Evolutionary conservation across 2,888 invertebrate species (phyloP), one percentile per base, ranked within the genome.

Genomic region (Lycaena phlaeas): DNA sequence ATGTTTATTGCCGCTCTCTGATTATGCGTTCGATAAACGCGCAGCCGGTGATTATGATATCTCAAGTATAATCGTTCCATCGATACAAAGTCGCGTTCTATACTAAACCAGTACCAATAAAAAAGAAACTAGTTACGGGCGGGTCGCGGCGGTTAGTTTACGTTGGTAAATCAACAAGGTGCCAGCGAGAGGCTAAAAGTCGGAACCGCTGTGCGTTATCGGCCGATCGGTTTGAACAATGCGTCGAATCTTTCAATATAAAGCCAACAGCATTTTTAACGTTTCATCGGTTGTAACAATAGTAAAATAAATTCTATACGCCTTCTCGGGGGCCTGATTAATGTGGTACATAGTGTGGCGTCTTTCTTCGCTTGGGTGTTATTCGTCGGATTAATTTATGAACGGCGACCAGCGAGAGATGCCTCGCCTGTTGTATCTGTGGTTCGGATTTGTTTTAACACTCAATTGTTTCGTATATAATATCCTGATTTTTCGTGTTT

Each of bases 11-110:
- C 77, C 67, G 66, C 63, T 60, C 74, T 69, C 68, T 70, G 81
- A 84, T 84, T 79, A 81, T 75, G 66, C 59, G 69, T 71, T 78
- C 76, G 81, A 82, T 84, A 82, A 79, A 84, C 77, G 71, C 73
- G 57, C 69, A 78, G 76, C 81, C 81, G 71, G 79, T 82, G 82
- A 84, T 84, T 84, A 84, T 82, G 82, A 82, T 84, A 84, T 84
- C 84, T 82, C 60, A 38, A 63, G 68, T 73, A 67, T 75, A 79
- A 84, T 82, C 82, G 75, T 70, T 69, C 62, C 68, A 81, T 79
- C 82, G 81, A 75, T 78, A 77, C 72, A 54, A 58, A 69, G 72
- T 68, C 64, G 75, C 71, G 78, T 77, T 77, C 72, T 70, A 72
- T 65, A 75, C 74, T 64, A 77, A 78, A 82, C 82, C 81, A 70